Evolutionary conservation across 2,797 vertebrate genomes (phyloP), one percentile per base, ranked within the genome.

Genomic region (Sciurus carolinensis): DNA sequence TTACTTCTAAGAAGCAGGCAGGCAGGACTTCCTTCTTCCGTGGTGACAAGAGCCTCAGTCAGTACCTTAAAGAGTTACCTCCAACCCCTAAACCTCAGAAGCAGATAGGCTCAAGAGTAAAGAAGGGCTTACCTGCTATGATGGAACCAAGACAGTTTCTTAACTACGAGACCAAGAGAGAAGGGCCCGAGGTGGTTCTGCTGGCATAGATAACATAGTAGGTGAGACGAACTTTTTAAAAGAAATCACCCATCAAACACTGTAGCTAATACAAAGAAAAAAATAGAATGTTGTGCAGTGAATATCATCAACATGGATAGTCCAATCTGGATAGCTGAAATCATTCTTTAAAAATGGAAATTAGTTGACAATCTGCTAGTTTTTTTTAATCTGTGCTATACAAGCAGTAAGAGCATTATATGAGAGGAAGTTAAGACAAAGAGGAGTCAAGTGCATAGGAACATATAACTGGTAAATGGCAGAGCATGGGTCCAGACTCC

Each of bases 291-390:
- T 33, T 62, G 5, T 18, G 24, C 9, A 39, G 24, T 44, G 42
- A 76, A 71, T 83, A 71, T 86, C 50, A 57, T 33, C 66, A 83
- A 12, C 26, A 10, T 75, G 73, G 73, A 42, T 36, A 77, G 47
- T 54, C 15, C 47, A 87, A 54, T 59, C 5, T 14, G 36, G 22
- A 30, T 85, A 84, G 73, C 12, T n/a, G 33, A 85, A 92, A 77
- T 24, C 5, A 59, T 39, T 72, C 30, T 80, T 87, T 64, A 82
- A 90, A 62, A 87, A 59, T n/a, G 87, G 62, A 90, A 90, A 44
- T 67, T 62, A 66, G 87, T 50, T 26, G 57, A 52, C 22, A 18
- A 12, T 67, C 13, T 77, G 62, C 33, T 22, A 28, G 67, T 54
- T 59, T 36, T 36, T 47, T 81, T 75, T 36, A 9, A 67, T 26